phyloP scores from a whole-genome alignment of 2,888 invertebrate species.

The Polymixis flavicincta region DNA sequence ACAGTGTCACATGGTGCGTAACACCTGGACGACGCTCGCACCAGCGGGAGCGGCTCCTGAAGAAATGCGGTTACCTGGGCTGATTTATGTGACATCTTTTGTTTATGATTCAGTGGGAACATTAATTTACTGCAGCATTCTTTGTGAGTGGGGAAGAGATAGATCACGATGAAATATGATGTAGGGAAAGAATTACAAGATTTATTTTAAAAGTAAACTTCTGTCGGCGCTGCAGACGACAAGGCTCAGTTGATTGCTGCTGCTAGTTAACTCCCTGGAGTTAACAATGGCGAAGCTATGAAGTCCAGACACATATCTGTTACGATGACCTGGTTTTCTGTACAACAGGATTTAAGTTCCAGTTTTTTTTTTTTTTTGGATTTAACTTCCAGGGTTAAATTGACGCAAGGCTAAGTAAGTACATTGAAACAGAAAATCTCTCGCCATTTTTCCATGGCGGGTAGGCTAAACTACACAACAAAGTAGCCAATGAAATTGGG shows the following conservation, averaged over 20 bases:
- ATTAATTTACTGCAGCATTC: background rate
- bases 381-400: background rate
- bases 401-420: background rate
- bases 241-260: background rate
- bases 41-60: constrained; percentile 84
- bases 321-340: background rate
- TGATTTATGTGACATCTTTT: constrained; percentile 50
- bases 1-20: constrained; percentile 92
- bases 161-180: background rate
- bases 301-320: no score
- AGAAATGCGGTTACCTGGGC: constrained; percentile 57
- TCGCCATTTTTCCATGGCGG: background rate
- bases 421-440: background rate
- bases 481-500: background rate
- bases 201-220: background rate
- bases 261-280: background rate
- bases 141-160: background rate
- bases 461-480: background rate
- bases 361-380: no score
- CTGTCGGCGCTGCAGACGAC: background rate
- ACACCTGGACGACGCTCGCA: constrained; percentile 89
- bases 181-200: background rate
- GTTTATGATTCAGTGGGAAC: background rate
- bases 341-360: background rate
- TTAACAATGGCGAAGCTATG: background rate